These are phyloP conservation scores for Alligator sinensis DNA, from an alignment of 2,113 vertebrate genomes.

Conservation along the genomic window DNA sequence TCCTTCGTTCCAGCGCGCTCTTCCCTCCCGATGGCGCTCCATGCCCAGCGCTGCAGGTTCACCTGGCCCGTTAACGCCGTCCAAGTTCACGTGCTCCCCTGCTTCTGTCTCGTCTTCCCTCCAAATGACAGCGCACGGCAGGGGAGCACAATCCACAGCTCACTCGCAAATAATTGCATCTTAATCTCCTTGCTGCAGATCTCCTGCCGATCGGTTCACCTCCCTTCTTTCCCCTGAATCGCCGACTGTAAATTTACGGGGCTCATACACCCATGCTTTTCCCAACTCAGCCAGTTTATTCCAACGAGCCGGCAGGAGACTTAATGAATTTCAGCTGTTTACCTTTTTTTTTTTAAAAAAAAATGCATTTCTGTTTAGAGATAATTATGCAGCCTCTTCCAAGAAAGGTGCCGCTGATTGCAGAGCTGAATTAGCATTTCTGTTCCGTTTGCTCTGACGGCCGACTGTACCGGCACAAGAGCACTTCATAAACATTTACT, in stretches of 20 bases:
- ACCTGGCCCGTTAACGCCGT: too few relatives aligned
- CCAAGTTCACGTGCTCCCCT: not conserved
- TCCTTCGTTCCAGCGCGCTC: not conserved
- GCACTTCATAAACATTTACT: conserved; percentile 3
- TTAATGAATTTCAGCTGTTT: conserved; percentile 34
- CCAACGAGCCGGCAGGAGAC: not conserved
- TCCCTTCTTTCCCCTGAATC: not conserved
- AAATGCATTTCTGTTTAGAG: not conserved
- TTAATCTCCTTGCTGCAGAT: not conserved
- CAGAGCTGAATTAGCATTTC: conserved; percentile 43
- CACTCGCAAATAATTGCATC: too few relatives aligned
- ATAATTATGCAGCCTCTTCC: not conserved
- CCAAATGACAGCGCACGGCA: not conserved
- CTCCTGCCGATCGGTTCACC: too few relatives aligned
- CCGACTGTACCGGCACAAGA: not conserved
- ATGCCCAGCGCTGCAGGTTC: not conserved
- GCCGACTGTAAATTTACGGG: not conserved
- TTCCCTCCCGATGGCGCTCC: not conserved
- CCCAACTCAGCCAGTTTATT: not conserved
- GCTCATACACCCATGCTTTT: rapidly evolving
- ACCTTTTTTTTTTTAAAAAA: conserved; percentile 4
- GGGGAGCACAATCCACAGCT: not conserved
- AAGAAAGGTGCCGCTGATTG: conserved; percentile 51
- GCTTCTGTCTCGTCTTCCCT: not conserved
- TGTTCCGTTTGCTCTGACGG: not conserved